These are phyloP conservation scores for Proisotoma minuta DNA, from an alignment of 2,888 invertebrate species.

Conservation along the genomic window DNA sequence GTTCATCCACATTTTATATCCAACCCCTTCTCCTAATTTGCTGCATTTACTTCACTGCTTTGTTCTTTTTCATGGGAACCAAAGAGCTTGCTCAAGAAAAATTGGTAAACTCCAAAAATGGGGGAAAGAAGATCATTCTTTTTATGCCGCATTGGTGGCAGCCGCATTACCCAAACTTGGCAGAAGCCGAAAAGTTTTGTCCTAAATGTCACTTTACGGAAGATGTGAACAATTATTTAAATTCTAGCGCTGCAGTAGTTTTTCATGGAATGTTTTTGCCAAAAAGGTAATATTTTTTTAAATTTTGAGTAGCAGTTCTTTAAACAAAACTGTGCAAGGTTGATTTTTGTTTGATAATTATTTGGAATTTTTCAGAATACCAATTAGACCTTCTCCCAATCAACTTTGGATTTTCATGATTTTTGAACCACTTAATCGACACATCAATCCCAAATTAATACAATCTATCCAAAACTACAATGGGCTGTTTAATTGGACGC, in stretches of 20 bases:
- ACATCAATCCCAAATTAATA: not conserved
- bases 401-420: not conserved
- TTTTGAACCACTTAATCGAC: not conserved
- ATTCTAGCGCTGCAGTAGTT: not conserved
- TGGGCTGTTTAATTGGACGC: slow-evolving; percentile 58
- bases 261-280: not conserved
- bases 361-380: not conserved
- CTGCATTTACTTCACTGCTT: too few species aligned
- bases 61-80: too few species aligned
- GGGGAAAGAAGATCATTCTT: too few species aligned
- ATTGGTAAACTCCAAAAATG: too few species aligned
- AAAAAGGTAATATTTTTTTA: not conserved
- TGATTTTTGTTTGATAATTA: not conserved
- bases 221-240: not conserved
- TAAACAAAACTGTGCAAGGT: not conserved
- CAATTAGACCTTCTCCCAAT: not conserved
- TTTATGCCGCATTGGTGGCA: not conserved
- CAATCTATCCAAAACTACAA: slow-evolving; percentile 50
- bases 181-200: not conserved
- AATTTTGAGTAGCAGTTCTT: too few species aligned
- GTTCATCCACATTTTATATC: too few species aligned
- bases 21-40: too few species aligned
- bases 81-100: too few species aligned
- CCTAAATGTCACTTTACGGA: not conserved
- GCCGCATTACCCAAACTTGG: not conserved